Evolutionary conservation across 2,797 vertebrate species (phyloP), one percentile per base, ranked within the genome.

Genomic region (Tapirus indicus): DNA sequence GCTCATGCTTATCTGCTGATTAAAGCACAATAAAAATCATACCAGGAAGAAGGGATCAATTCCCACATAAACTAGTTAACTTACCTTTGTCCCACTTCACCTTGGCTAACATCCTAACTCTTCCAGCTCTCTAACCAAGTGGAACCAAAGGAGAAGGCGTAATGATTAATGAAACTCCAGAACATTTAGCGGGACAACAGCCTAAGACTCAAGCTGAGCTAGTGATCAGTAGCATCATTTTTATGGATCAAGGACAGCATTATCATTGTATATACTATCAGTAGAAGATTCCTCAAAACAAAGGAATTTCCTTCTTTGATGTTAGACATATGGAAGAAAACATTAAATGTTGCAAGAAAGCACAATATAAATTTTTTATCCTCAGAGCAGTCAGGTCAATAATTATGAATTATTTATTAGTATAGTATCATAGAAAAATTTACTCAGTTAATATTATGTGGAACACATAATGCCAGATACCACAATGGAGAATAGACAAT

Each of bases 351-450:
- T 75, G 5, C 52, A 54, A 79, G 44, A 83, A 97, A 94, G 52
- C 29, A 69, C 2, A 83, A 32, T 74, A 92, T 94, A 94, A 72
- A 71, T 56, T 62, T 91, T 96, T 97, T 56, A 95, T 87, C 38
- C 52, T 96, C 44, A 96, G 74, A 92, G 38, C 69, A 87, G 9
- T 87, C 91, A 82, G 35, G 21, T 95, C 94, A 96, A 96, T 96
- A 92, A 91, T 79, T 94, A 94, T 92, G 71, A 94, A 96, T 96
- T 89, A 95, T 95, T 89, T 74, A 96, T 69, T 83, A 58, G 56
- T 90, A 86, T 83, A 96, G 7, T n/a, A 87, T 79, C 62, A 71
- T 93, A 16, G 38, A 87, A 96, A 87, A 69, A 58, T 49, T 71
- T 95, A 66, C 44, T 74, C 62, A 64, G 68, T 71, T 86, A 86